Conservation (phyloP, 2,888 invertebrate species). For the Tuberolachnus salignus region DNA sequence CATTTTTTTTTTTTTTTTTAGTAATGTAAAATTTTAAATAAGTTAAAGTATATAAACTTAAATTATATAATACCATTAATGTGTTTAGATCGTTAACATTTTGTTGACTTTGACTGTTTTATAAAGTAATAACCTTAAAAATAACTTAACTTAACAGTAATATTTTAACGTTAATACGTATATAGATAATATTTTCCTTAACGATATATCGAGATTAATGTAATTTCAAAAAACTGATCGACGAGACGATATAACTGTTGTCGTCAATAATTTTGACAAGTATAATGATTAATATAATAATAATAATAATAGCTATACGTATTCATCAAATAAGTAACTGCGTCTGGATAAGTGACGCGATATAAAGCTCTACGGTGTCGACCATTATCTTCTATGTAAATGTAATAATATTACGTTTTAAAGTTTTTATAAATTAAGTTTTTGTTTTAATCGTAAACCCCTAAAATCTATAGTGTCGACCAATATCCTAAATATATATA, state of each 20-base stretch:
- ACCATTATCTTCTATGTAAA: constrained; percentile 32
- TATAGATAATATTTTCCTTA: background rate
- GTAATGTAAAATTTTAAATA: background rate
- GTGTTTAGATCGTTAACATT: constrained; percentile 28
- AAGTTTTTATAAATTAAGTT: too few relatives aligned
- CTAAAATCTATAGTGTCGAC: too few relatives aligned
- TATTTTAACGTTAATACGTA: background rate
- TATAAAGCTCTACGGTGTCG: background rate
- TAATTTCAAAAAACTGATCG: background rate
- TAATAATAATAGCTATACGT: background rate
- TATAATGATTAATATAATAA: constrained; percentile 9
- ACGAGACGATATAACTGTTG: background rate
- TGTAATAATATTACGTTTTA: too few relatives aligned
- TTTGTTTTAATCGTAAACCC: too few relatives aligned
- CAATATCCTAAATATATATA: too few relatives aligned
- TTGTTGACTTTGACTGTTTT: constrained; percentile 53
- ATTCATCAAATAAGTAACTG: background rate
- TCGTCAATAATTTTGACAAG: constrained; percentile 1
- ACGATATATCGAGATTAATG: background rate
- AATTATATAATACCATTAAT: background rate
- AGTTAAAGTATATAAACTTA: background rate
- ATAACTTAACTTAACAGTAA: background rate
- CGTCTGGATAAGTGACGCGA: too few relatives aligned
- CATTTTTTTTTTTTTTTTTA: too few relatives aligned
- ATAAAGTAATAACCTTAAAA: constrained; percentile 30